Percentiles rank a stretch among this genome's conserved stretches.
Conservation (phyloP, 2,113 vertebrate genomes). For the Oplegnathus fasciatus region DNA sequence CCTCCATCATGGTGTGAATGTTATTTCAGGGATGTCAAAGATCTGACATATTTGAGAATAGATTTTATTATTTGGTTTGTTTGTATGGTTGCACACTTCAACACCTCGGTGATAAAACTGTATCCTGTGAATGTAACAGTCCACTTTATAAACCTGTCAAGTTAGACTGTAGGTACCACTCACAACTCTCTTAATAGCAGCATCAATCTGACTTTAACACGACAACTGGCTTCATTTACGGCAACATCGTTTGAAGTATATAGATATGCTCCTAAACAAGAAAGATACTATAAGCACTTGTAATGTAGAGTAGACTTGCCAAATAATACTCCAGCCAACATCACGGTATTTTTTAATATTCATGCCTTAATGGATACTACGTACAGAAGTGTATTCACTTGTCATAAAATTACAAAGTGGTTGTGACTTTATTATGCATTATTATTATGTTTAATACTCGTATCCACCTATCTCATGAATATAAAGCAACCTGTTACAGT, state of each 20-base stretch:
- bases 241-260: background rate
- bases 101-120: background rate
- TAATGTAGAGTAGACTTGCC: background rate
- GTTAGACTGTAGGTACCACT: background rate
- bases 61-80: background rate
- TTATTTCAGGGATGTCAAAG: no score
- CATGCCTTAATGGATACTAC: background rate
- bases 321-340: background rate
- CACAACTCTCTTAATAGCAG: background rate
- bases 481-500: no score
- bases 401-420: background rate
- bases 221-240: no score
- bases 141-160: background rate
- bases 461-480: no score
- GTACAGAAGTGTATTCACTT: background rate
- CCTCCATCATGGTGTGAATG: background rate
- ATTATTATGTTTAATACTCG: no score
- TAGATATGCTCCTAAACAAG: background rate
- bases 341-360: background rate
- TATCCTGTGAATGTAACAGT: background rate
- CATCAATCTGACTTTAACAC: background rate
- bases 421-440: background rate
- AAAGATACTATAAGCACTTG: background rate
- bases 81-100: background rate
- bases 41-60: background rate